phyloP scores from a whole-genome alignment of 2,888 invertebrate genomes.

The Apodemia zela region DNA sequence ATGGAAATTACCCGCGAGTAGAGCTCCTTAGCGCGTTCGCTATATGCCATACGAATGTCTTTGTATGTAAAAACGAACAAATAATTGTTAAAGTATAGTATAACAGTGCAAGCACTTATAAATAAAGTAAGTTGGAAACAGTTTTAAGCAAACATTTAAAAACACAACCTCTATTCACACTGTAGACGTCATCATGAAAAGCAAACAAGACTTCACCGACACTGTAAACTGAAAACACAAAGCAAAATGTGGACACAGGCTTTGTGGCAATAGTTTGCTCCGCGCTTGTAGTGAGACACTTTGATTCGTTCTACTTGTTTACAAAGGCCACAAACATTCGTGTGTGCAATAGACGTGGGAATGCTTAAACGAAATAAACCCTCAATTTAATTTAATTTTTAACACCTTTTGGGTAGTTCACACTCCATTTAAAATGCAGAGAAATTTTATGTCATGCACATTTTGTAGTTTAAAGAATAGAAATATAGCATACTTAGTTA shows the following conservation, averaged over 20 bases:
- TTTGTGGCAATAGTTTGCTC: conserved; percentile 40
- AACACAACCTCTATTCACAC: conserved; percentile 23
- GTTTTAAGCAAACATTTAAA: conserved; percentile 16
- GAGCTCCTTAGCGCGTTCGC: too few relatives aligned
- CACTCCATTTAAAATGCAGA: too few relatives aligned
- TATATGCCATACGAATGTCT: too few relatives aligned
- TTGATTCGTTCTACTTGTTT: conserved; percentile 40
- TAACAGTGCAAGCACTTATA: conserved; percentile 18
- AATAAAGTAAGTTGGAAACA: conserved; percentile 15
- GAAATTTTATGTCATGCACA: too few relatives aligned
- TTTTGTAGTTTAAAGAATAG: too few relatives aligned
- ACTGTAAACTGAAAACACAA: conserved; percentile 42
- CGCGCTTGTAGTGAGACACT: conserved; percentile 35
- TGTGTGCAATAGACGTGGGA: conserved; percentile 17
- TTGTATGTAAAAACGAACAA: too few relatives aligned
- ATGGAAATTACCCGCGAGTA: too few relatives aligned
- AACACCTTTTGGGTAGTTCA: too few relatives aligned
- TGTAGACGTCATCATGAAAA: conserved; percentile 27
- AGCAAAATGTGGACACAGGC: conserved; percentile 44
- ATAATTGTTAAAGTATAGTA: background rate
- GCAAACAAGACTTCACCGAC: conserved; percentile 40
- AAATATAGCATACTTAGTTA: too few relatives aligned
- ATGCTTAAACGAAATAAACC: conserved; percentile 11
- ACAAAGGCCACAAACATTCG: conserved; percentile 41
- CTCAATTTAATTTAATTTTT: conserved; percentile 2